Evolutionary conservation across 2,888 invertebrate species (phyloP).

Genomic region (Mesorhabditis sp.): DNA sequence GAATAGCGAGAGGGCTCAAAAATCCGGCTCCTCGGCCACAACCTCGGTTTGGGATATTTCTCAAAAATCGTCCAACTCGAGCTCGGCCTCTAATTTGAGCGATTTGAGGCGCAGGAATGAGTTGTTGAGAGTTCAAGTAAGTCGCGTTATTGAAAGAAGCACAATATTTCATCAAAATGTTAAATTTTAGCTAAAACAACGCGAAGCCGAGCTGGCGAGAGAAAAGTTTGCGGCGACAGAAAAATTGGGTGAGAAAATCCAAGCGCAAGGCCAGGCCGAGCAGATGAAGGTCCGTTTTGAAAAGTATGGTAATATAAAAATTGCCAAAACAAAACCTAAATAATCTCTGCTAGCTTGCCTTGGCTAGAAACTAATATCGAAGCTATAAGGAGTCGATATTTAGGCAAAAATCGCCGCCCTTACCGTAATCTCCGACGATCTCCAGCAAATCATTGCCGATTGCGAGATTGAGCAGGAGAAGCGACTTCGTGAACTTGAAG

Average conservation of each 20-base stretch:
- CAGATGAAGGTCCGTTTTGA: neutral
- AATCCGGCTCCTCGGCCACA: neutral
- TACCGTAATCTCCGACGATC: neutral
- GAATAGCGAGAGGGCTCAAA: too few relatives aligned
- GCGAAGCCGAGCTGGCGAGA: neutral
- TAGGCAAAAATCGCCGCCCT: neutral
- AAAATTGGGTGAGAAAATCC: neutral
- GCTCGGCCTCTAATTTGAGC: neutral
- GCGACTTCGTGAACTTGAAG: neutral
- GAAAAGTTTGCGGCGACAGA: neutral
- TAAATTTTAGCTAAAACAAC: slow-evolving; percentile 5
- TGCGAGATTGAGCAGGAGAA: neutral
- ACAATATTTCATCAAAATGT: too few relatives aligned
- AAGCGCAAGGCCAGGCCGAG: neutral
- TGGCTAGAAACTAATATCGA: too few relatives aligned
- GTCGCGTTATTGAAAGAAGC: too few relatives aligned
- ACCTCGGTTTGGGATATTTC: neutral
- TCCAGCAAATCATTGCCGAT: neutral
- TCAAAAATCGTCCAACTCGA: neutral
- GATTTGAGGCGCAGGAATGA: neutral
- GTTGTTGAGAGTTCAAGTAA: neutral
- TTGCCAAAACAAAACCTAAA: neutral
- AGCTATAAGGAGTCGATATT: neutral
- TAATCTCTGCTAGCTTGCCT: neutral
- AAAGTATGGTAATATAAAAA: neutral